Evolutionary conservation across 2,113 vertebrate genomes (phyloP).

Genomic region (Etheostoma cragini): DNA sequence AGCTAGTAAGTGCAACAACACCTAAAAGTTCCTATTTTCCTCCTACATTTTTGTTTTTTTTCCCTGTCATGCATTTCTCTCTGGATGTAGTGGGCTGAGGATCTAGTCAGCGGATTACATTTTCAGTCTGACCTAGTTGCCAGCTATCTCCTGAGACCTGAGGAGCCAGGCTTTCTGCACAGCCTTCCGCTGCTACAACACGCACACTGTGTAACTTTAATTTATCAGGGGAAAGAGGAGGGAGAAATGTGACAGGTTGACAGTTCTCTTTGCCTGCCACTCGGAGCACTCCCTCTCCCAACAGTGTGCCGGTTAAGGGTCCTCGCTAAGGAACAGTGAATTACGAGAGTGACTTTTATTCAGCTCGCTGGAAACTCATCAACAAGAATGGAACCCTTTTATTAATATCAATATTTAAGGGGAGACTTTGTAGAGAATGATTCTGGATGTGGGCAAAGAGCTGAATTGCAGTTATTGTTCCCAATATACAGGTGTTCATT

Average conservation of each 20-base stretch:
- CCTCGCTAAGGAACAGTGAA: constrained; percentile 71
- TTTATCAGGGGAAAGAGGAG: constrained; percentile 84
- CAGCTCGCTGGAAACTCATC: constrained; percentile 68
- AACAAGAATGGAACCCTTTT: constrained; percentile 61
- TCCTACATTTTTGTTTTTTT: constrained; percentile 60
- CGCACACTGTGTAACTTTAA: constrained; percentile 86
- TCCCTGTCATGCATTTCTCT: constrained; percentile 78
- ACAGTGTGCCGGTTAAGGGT: constrained; percentile 77
- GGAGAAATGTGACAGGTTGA: constrained; percentile 84
- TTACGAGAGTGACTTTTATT: constrained; percentile 70
- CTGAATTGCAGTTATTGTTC: constrained; percentile 16
- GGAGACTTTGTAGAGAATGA: constrained; percentile 18
- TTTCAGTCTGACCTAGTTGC: constrained; percentile 88
- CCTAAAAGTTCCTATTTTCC: constrained; percentile 64
- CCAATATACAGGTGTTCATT: neutral
- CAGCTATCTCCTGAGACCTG: constrained; percentile 85
- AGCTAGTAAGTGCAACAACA: constrained; percentile 46
- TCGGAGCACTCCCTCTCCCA: constrained; percentile 72
- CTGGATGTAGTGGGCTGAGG: constrained; percentile 81
- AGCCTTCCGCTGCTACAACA: constrained; percentile 82
- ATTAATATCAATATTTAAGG: constrained; percentile 63
- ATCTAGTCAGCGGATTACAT: constrained; percentile 87
- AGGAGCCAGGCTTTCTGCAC: constrained; percentile 82
- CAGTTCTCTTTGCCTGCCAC: constrained; percentile 84
- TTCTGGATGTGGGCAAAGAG: constrained; percentile 15